phyloP scores from a whole-genome alignment of 2,888 invertebrate species.

The Phragmatobia fuliginosa region DNA sequence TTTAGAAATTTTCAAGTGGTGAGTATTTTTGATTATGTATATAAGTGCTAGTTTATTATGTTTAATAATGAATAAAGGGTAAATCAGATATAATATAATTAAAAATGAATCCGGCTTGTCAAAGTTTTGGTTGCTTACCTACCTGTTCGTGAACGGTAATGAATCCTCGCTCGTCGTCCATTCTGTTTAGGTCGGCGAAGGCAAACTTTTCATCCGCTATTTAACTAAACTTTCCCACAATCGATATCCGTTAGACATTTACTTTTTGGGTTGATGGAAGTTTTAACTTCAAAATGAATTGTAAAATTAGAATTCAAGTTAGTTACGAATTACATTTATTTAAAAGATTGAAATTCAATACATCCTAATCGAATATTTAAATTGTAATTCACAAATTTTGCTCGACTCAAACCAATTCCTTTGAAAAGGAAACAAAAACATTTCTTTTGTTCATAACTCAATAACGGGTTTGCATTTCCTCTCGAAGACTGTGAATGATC shows the following conservation, averaged over 20 bases:
- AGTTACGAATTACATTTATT: slow-evolving; percentile 12
- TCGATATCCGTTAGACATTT: slow-evolving; percentile 55
- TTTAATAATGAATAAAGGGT: slow-evolving; percentile 1
- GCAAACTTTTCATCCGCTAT: slow-evolving; percentile 60
- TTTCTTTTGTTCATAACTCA: slow-evolving; percentile 24
- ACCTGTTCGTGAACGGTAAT: slow-evolving; percentile 54
- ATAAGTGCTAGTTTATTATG: background rate
- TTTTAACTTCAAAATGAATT: slow-evolving; percentile 25
- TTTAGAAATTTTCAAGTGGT: slow-evolving; percentile 61
- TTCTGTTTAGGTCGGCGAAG: slow-evolving; percentile 45
- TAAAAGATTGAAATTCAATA: slow-evolving; percentile 12
- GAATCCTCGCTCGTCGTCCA: slow-evolving; percentile 50
- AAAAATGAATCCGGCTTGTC: slow-evolving; percentile 37
- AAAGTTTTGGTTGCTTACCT: slow-evolving; percentile 35
- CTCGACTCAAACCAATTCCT: slow-evolving; percentile 6
- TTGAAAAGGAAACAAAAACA: slow-evolving; percentile 14
- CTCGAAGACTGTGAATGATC: slow-evolving; percentile 21
- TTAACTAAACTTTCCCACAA: slow-evolving; percentile 58
- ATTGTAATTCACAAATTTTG: slow-evolving; percentile 7
- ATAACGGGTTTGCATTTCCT: slow-evolving; percentile 17
- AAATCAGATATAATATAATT: slow-evolving; percentile 21
- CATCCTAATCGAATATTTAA: slow-evolving; percentile 14
- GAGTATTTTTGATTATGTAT: slow-evolving; percentile 49
- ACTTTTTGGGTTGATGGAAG: slow-evolving; percentile 49
- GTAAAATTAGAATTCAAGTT: slow-evolving; percentile 21